Base-by-base conservation (phyloP, 2,888 invertebrate genomes). In the Sinopyrophorus schimmeli region DNA sequence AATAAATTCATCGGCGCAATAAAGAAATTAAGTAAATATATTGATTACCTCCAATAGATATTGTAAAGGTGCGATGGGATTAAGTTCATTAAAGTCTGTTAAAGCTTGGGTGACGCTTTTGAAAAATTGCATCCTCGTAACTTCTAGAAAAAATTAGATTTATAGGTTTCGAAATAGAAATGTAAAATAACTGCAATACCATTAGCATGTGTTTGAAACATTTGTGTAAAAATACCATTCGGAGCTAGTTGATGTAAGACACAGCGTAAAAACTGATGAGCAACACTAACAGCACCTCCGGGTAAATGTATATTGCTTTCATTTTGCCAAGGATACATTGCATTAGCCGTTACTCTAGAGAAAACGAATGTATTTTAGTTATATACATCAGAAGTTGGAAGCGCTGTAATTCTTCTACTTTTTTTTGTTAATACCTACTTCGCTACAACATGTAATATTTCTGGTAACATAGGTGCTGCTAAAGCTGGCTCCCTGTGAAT, bases 181-280 rank as follows among this genome's bases (percentile, higher is more conserved):
- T 10, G 2, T 26, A n/a, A 5, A 26, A 4, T 10, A 4, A 6
- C 3, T 14, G 11, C 11, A 46, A 65, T 72, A 92, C 92, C 89
- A 57, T 89, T 88, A 49, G 90, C 86, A 66, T 89, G 84, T 7
- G 92, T 92, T 73, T 93, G 86, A 72, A 98, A 96, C 69, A 99
- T 85, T 76, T 98, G 97, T 56, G 92, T 80, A 72, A 98, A 98
- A 52, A 99, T 90, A 56, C 96, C 95, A 73, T 98, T 95, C 0
- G 96, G 95, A 0, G 97, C 94, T 41, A 99, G 78, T 74, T 98
- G 96, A 70, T 99, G 98, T 41, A 99, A 79, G 52, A 94, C 90
- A 70, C 97, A 98, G 60, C 99, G 84, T 50, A 99, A 78, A 76
- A 98, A 96, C 76, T 99, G 99, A 70, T 95, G 88, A 12, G 97